Conservation (phyloP, 2,888 invertebrate genomes). For the Aspidapion aeneum region DNA sequence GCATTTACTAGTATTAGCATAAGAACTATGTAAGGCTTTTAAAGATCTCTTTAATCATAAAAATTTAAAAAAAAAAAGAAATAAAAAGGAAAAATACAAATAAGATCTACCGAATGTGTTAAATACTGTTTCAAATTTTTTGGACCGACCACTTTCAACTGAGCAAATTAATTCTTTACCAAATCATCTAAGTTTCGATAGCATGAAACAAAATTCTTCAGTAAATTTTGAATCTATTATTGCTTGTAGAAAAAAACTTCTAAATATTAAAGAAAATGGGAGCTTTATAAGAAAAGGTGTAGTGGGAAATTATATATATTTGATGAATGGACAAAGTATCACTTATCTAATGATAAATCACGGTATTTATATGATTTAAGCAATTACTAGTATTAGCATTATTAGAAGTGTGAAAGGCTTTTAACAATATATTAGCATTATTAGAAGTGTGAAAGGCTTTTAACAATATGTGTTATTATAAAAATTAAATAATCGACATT, state of each 20-base stretch:
- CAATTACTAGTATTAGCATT: too few relatives aligned
- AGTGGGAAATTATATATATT: constrained; percentile 52
- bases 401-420: too few relatives aligned
- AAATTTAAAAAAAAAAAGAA: too few relatives aligned
- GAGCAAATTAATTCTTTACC: constrained; percentile 28
- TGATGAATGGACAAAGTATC: constrained; percentile 64
- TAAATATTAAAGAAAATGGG: constrained; percentile 39
- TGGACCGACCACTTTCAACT: constrained; percentile 26
- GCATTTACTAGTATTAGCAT: too few relatives aligned
- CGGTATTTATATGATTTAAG: too few relatives aligned
- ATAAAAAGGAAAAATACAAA: constrained; percentile 39
- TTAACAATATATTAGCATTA: too few relatives aligned
- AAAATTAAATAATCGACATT: too few relatives aligned
- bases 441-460: too few relatives aligned
- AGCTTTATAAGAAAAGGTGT: constrained; percentile 50
- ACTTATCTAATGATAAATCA: too few relatives aligned
- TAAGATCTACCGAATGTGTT: constrained; percentile 28
- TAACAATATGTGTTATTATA: too few relatives aligned
- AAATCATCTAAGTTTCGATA: constrained; percentile 35
- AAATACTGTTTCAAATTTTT: constrained; percentile 28
- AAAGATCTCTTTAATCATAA: too few relatives aligned
- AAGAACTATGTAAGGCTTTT: too few relatives aligned
- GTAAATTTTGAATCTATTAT: constrained; percentile 51
- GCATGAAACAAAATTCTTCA: constrained; percentile 55
- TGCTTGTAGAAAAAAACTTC: constrained; percentile 41